Evolutionary conservation across 2,888 invertebrate genomes (phyloP), one percentile per base, ranked within the genome.

Genomic region (Vesta saturnalis): DNA sequence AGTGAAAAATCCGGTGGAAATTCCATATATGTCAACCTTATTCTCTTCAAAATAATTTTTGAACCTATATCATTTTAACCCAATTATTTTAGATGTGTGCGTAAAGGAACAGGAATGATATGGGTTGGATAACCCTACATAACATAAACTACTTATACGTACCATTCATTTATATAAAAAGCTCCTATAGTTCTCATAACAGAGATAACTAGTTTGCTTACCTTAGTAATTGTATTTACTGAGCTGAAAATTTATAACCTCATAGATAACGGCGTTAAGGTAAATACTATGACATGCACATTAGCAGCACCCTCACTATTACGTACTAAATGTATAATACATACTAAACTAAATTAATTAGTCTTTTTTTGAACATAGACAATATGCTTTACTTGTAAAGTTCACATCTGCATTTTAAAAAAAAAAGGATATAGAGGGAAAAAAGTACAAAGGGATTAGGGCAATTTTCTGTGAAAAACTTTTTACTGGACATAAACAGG

Each of bases 401-500:
- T n/a, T n/a, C n/a, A n/a, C 10, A 18, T 49, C 49, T 10, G 8
- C 49, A 49, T 49, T 49, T 15, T 15, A 14, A 10, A 6, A 16
- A 15, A 5, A 5, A 15, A 49, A 18, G 19, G 15, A 49, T 21
- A 22, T 22, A n/a, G 19, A 22, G 12, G 19, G 46, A 21, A 55
- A 30, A 63, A 54, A 43, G 55, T 47, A 63, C 30, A 10, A 55
- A 64, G 30, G 57, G 52, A 49, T 58, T 47, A 21, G 16, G 21
- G 57, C 63, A 57, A 63, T 57, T 63, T 63, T 57, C 57, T 22
- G 47, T 46, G 64, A 22, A 64, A 64, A 64, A 54, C 54, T 59
- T 60, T 58, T 59, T 64, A 64, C 22, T 54, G 54, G 60, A 52
- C 59, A 64, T 64, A 64, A 64, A 64, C 64, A 64, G 43, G 60